A percentile compares a stretch with the other conserved stretches of the same genome.
These are phyloP conservation scores for Eupsittula cactorum DNA, from an alignment of 2,113 vertebrate species.

Conservation along the genomic window DNA sequence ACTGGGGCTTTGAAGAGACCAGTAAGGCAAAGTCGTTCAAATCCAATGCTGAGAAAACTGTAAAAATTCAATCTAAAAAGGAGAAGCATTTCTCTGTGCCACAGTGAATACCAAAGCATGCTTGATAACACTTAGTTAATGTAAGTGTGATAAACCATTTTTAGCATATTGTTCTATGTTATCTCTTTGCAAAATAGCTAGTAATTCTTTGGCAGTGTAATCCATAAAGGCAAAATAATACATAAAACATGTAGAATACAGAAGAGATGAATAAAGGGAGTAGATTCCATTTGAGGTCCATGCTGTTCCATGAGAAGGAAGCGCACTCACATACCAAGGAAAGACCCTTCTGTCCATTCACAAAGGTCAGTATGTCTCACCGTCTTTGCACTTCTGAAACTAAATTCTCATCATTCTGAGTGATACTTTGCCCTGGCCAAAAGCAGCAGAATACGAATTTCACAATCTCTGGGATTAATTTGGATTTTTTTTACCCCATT, in stretches of 20 bases:
- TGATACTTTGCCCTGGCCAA: not conserved
- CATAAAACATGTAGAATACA: not conserved
- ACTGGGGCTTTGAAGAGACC: not conserved
- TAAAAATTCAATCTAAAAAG: not conserved
- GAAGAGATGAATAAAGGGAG: not conserved
- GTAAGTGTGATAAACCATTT: not conserved
- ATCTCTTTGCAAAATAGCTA: not conserved
- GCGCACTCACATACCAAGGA: not conserved
- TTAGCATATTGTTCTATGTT: not conserved
- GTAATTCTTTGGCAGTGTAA: not conserved
- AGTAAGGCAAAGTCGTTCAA: constrained; percentile 42
- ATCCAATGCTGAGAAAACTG: not conserved
- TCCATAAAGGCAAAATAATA: not conserved
- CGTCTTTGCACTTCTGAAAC: not conserved
- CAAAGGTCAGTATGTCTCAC: not conserved
- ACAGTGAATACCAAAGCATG: not conserved
- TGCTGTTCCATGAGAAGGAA: not conserved
- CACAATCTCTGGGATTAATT: not conserved
- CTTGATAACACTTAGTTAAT: not conserved
- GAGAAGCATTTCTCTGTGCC: not conserved
- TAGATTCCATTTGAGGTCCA: not conserved
- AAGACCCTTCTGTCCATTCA: not conserved
- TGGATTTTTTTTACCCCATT: not conserved
- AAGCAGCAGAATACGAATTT: not conserved
- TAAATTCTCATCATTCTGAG: not conserved